Base-by-base conservation (phyloP, 2,797 vertebrate species). In the Poeciliopsis presidionis region DNA sequence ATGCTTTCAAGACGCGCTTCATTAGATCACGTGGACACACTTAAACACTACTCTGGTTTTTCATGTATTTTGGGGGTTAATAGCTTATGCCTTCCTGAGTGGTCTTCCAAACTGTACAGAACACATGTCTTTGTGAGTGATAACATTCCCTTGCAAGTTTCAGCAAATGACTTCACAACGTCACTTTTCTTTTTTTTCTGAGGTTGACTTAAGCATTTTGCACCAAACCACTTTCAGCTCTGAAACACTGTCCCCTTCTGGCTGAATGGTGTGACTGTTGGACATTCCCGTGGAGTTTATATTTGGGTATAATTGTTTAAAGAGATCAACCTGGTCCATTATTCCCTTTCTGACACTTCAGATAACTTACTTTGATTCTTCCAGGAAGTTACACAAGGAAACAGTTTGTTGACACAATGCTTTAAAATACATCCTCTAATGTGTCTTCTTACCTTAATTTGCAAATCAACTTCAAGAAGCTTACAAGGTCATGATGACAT, bases 1-100 rank as follows among this genome's bases (percentile, higher is more conserved):
- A 87, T 28, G 51, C 51, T 72, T 84, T 47, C 63, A 57, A 84
- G 67, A 73, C 47, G 28, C 11, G 73, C 46, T 28, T 30, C 18
- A 39, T 22, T 11, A 65, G 63, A 25, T 18, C 18, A 22, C 8
- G 11, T 41, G 36, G 36, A 5, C 1, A 65, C 20, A 8, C 7
- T 65, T 20, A 63, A 3, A 18, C 14, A 61, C 4, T 28, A 53
- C 20, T 55, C 25, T 55, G 51, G 51, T 11, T 55, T n/a, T 11
- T 55, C 1, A 8, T n/a, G 51, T 25, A 9, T 55, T 25, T 11
- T 55, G 22, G 51, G 51, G 59, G 13, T 7, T 65, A 2, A 41
- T 41, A 39, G 63, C 7, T 65, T 25, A 20, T 65, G 41, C 18
- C 63, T 39, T 28, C 30, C 18, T 20, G 18, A 65, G 7, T 20